Evolutionary conservation across 1,140 invertebrate species (phyloP).

Genomic region (Drosophila azteca): DNA sequence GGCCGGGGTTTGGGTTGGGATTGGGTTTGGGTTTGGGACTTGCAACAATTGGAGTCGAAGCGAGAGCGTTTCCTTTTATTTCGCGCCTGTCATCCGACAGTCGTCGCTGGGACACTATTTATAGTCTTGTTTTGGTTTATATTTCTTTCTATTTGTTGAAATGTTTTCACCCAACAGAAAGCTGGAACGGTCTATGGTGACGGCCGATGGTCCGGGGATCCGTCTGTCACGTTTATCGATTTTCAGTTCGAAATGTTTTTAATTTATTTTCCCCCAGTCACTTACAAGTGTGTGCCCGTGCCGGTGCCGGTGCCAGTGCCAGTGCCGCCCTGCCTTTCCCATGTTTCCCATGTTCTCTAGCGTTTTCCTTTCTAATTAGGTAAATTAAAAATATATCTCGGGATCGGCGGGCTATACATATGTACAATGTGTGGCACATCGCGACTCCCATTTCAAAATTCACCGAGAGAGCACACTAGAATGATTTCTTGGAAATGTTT

Average conservation of each 20-base stretch:
- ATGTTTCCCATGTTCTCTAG: conserved; percentile 22
- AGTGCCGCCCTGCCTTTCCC: conserved; percentile 33
- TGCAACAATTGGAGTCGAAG: conserved; percentile 48
- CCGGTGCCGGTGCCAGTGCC: neutral
- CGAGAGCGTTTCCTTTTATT: conserved; percentile 32
- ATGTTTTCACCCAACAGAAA: conserved; percentile 24
- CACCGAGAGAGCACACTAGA: conserved; percentile 1
- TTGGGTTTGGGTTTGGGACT: neutral
- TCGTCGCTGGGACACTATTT: conserved; percentile 38
- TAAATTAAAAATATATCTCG: conserved; percentile 72
- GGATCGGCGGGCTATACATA: conserved; percentile 11
- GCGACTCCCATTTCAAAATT: conserved; percentile 49
- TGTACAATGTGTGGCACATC: conserved; percentile 24
- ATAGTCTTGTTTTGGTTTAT: conserved; percentile 43
- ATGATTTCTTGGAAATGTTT: conserved; percentile 56
- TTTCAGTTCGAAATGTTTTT: conserved; percentile 51
- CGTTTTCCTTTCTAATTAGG: conserved; percentile 63
- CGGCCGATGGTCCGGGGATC: neutral
- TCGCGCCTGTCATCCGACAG: conserved; percentile 32
- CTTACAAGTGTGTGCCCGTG: conserved; percentile 26
- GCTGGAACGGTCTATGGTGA: conserved; percentile 33
- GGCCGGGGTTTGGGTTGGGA: no score
- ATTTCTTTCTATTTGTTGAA: conserved; percentile 48
- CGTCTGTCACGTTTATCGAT: conserved; percentile 65
- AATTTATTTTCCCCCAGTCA: conserved; percentile 43